Conservation (phyloP, 2,888 invertebrate genomes). For the Machimus rusticus region DNA sequence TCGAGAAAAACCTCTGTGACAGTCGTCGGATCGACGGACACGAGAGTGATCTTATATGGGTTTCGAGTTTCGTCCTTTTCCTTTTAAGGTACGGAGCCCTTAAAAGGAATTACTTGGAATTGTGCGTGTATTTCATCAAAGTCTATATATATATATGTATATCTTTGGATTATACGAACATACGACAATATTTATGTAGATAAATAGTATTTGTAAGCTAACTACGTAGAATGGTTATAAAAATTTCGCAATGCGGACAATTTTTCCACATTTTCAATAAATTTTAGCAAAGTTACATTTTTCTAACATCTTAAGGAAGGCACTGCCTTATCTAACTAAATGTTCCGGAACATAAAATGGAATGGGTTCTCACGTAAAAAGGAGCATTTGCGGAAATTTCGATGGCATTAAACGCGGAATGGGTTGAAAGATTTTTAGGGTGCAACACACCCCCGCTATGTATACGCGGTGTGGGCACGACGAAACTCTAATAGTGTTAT, state of each 20-base stretch:
- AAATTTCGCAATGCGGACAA: not conserved
- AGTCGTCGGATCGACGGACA: too few species aligned
- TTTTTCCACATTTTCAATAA: not conserved
- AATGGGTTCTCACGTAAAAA: not conserved
- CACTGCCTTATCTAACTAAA: not conserved
- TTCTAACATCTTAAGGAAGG: not conserved
- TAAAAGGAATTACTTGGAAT: too few species aligned
- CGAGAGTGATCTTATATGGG: too few species aligned
- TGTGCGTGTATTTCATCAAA: too few species aligned
- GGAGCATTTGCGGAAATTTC: not conserved
- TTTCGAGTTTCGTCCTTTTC: too few species aligned
- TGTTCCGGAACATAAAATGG: not conserved
- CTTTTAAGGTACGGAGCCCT: too few species aligned
- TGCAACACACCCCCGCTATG: not conserved
- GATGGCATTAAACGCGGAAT: not conserved
- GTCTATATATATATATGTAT: too few species aligned
- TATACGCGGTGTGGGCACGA: not conserved
- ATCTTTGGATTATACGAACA: too few species aligned
- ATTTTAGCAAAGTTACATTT: not conserved
- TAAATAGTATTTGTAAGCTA: too few species aligned
- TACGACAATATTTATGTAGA: too few species aligned
- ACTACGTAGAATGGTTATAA: too few species aligned
- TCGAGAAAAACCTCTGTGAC: too few species aligned
- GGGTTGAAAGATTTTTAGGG: not conserved
- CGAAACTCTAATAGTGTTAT: not conserved